Evolutionary conservation across 2,797 vertebrate genomes (phyloP), one percentile per base, ranked within the genome.

Genomic region (Distichodus sexfasciatus): DNA sequence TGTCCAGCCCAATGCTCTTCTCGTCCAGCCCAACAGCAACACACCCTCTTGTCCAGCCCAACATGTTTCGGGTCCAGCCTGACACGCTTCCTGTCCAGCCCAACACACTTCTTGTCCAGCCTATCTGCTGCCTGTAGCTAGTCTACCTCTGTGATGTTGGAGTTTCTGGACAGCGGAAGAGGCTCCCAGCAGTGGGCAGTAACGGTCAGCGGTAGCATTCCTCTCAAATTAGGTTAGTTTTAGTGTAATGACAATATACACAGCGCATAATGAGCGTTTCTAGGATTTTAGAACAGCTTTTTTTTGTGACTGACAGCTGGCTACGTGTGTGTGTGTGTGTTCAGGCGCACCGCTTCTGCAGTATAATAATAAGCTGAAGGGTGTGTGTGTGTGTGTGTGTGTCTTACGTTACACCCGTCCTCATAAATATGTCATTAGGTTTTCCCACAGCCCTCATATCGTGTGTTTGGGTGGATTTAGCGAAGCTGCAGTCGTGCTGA

Each of bases 391-490:
- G 23, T 69, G 72, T 73, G 78, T 86, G 66, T 55, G 64, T 59
- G 77, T 70, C 63, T 66, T 73, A 24, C 59, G 63, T 78, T 75
- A 53, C 29, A 36, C 65, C 76, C 78, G 83, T 82, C 76, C 69
- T 69, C 29, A 15, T 66, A 74, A 79, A 78, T 66, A 66, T 62
- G 61, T 77, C 71, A 79, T 80, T 81, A 77, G 28, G 72, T 58
- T 51, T 67, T 47, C 29, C 21, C 64, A 72, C 75, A 29, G 57
- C 72, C 71, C 35, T n/a, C n/a, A 48, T 76, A 64, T 80, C 51
- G 36, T 46, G 53, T 80, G 60, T 81, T 85, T 71, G 67, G 60
- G 67, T 60, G 53, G 71, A 72, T 86, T 71, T 71, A 61, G 53
- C 21, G 10, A 57, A 64, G 72, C 67, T 41, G 47, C 35, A n/a